Evolutionary conservation across 2,888 invertebrate species (phyloP).

Genomic region (Xanthia togata): DNA sequence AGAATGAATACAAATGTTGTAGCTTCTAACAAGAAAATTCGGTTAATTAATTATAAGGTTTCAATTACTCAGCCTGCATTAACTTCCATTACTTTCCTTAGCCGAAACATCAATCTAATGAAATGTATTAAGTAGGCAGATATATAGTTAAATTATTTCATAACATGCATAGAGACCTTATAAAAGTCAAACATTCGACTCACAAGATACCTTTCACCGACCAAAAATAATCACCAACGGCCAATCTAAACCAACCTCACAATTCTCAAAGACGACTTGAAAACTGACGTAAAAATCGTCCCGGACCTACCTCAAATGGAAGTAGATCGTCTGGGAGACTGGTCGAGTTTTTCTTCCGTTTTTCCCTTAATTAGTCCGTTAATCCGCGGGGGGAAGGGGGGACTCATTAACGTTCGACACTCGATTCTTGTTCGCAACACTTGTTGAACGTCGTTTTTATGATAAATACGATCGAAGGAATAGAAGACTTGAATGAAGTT

Average conservation of each 20-base stretch:
- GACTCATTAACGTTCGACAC: constrained; percentile 70
- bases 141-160: not conserved
- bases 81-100: not conserved
- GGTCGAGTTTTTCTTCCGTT: constrained; percentile 78
- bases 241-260: constrained; percentile 72
- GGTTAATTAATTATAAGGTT: not conserved
- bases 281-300: constrained; percentile 89
- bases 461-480: constrained; percentile 60
- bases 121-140: too few relatives aligned
- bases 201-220: not conserved
- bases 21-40: not conserved
- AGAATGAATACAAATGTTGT: not conserved
- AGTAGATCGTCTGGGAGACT: constrained; percentile 77
- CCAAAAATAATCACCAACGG: constrained; percentile 11
- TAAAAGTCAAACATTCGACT: not conserved
- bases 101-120: too few relatives aligned
- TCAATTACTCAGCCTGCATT: not conserved
- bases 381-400: constrained; percentile 71
- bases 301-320: constrained; percentile 87
- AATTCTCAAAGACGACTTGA: constrained; percentile 80
- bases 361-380: constrained; percentile 87
- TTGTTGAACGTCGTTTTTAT: constrained; percentile 67
- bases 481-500: constrained; percentile 41
- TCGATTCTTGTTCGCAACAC: constrained; percentile 65
- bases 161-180: not conserved